A percentile compares a stretch with the other conserved stretches of the same genome.
These are phyloP conservation scores for Bemisia tabaci DNA, from an alignment of 1,140 invertebrate species.

Conservation along the genomic window DNA sequence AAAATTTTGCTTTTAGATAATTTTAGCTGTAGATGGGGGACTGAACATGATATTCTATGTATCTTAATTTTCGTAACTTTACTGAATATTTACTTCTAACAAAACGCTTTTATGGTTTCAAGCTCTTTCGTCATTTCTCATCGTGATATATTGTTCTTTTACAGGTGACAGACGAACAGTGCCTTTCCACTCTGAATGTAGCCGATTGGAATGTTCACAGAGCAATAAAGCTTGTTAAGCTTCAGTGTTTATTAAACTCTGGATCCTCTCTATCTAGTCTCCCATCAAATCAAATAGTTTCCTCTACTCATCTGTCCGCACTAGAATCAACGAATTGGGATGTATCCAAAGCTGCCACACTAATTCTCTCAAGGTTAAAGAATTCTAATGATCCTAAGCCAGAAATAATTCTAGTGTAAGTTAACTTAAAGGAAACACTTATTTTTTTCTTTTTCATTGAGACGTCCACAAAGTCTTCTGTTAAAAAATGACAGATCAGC, in stretches of 20 bases:
- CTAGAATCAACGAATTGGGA: slow-evolving; percentile 20
- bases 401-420: not conserved
- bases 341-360: slow-evolving; percentile 18
- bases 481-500: no score
- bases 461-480: no score
- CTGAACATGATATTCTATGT: no score
- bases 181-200: slow-evolving; percentile 62
- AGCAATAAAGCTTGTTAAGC: slow-evolving; percentile 70
- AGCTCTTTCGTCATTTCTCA: no score
- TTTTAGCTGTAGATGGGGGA: no score
- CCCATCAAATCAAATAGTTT: slow-evolving; percentile 4
- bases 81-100: no score
- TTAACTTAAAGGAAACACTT: no score
- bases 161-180: slow-evolving; percentile 62
- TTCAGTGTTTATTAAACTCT: slow-evolving; percentile 35
- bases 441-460: no score
- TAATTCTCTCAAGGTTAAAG: slow-evolving; percentile 12
- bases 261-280: slow-evolving; percentile 3
- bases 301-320: slow-evolving; percentile 14
- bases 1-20: no score
- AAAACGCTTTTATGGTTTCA: no score
- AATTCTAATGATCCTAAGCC: not conserved
- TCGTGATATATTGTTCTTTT: no score
- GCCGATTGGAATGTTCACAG: slow-evolving; percentile 79
- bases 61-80: no score